phyloP scores from a whole-genome alignment of 2,888 invertebrate genomes.

The Axea sp. region DNA sequence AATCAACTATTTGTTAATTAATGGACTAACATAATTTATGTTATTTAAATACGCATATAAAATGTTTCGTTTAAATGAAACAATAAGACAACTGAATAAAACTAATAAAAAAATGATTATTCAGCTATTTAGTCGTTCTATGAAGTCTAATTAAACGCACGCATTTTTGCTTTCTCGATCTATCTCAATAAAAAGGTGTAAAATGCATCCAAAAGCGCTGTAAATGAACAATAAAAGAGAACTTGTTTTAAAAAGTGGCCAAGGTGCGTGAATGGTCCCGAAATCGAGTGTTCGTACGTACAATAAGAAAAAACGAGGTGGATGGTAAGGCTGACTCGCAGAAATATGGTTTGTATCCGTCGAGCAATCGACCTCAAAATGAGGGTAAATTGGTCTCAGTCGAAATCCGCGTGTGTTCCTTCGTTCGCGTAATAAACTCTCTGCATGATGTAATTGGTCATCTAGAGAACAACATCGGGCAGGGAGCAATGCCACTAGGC shows the following conservation, averaged over 20 bases:
- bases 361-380: constrained; percentile 24
- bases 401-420: constrained; percentile 61
- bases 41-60: too few species aligned
- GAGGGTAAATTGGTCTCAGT: constrained; percentile 41
- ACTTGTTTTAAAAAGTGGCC: constrained; percentile 13
- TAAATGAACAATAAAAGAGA: constrained; percentile 11
- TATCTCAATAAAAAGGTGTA: constrained; percentile 42
- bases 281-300: constrained; percentile 58
- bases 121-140: not conserved
- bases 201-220: constrained; percentile 19
- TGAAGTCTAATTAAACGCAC: not conserved
- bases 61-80: too few species aligned
- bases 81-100: not conserved
- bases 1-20: too few species aligned
- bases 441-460: constrained; percentile 63
- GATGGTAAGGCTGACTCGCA: constrained; percentile 31
- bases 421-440: constrained; percentile 57
- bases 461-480: constrained; percentile 85
- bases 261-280: constrained; percentile 63
- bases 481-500: constrained; percentile 86
- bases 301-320: constrained; percentile 57
- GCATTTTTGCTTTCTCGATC: not conserved
- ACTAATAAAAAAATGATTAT: constrained; percentile 1
- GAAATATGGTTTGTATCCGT: constrained; percentile 15
- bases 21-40: too few species aligned